A percentile compares a stretch with the other conserved stretches of the same genome.
phyloP scores from a whole-genome alignment of 2,888 invertebrate genomes.

The Carabus problematicus region DNA sequence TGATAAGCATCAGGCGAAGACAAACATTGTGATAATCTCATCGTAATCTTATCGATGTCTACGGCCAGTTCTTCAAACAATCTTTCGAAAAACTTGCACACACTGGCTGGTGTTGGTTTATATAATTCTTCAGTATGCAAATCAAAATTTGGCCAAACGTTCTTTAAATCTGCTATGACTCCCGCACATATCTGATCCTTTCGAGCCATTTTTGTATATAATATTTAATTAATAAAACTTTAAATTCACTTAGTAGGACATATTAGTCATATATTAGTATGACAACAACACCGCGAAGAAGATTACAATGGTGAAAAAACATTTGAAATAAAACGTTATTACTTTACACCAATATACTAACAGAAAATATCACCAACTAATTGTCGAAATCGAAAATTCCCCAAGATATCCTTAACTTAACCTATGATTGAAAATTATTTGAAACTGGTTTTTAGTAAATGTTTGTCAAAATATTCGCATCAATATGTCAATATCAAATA shows the following conservation, averaged over 20 bases:
- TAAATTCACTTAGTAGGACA: not conserved
- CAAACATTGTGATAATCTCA: not conserved
- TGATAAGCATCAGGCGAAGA: not conserved
- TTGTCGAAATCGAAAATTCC: slow-evolving; percentile 3
- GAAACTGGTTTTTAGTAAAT: not conserved
- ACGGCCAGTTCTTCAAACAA: not conserved
- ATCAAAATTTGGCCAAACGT: slow-evolving; percentile 20
- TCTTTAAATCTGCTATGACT: slow-evolving; percentile 5
- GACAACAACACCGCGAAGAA: no score
- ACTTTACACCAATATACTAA: not conserved
- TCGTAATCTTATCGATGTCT: not conserved
- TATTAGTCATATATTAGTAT: no score
- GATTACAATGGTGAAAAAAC: not conserved
- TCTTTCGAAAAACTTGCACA: slow-evolving; percentile 18
- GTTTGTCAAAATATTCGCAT: not conserved
- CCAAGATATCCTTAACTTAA: not conserved
- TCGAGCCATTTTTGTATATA: not conserved
- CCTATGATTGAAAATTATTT: not conserved
- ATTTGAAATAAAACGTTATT: not conserved
- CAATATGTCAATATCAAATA: slow-evolving; percentile 53
- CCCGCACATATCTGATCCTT: no score
- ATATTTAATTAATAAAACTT: slow-evolving; percentile 4
- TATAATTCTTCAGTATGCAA: not conserved
- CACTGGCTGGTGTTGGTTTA: slow-evolving; percentile 7
- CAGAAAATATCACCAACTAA: slow-evolving; percentile 6